Evolutionary conservation across 2,113 vertebrate species (phyloP).

Genomic region (Neolamprologus sp.): DNA sequence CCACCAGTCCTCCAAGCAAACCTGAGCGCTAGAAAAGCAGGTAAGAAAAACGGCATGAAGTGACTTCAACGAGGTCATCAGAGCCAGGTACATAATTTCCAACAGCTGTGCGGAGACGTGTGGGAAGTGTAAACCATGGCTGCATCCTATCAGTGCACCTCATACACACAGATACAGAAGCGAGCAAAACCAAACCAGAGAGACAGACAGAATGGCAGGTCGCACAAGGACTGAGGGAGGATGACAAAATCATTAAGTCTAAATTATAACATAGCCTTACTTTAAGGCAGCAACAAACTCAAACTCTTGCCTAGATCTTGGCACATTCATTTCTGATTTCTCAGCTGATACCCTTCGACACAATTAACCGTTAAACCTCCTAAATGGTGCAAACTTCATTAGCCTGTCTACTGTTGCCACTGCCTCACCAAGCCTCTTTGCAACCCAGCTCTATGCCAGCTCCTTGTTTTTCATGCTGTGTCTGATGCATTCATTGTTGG

Average conservation of each 20-base stretch:
- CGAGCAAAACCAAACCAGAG: not conserved
- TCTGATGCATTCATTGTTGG: not conserved
- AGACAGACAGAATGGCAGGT: not conserved
- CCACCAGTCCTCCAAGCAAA: not conserved
- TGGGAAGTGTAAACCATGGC: not conserved
- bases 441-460: not conserved
- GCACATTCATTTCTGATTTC: not conserved
- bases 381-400: not conserved
- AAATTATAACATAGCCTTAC: not conserved
- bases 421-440: not conserved
- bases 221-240: not conserved
- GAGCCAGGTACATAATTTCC: not conserved
- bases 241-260: not conserved
- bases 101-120: not conserved
- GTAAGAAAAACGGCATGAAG: not conserved
- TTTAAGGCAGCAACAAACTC: not conserved
- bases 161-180: not conserved
- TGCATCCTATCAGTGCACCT: not conserved
- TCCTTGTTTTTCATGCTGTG: not conserved
- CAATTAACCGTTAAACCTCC: not conserved
- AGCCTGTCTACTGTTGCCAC: not conserved
- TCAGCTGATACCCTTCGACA: not conserved
- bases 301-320: not conserved
- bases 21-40: not conserved
- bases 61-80: not conserved